These are phyloP conservation scores for Anas bernieri DNA, from an alignment of 2,797 vertebrate genomes.

Conservation along the genomic window DNA sequence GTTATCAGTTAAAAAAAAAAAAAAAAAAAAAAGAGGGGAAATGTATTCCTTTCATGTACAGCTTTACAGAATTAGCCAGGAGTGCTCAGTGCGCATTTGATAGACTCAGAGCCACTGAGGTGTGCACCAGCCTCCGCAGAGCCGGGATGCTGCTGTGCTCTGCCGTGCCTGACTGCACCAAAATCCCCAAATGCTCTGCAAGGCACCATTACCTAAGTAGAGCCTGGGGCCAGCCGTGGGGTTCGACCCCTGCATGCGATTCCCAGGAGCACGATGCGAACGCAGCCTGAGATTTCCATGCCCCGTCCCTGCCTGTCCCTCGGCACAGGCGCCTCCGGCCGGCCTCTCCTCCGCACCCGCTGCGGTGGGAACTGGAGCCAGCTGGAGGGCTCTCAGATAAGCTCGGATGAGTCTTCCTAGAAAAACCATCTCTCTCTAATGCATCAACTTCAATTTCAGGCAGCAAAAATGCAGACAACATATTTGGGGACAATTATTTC, in stretches of 20 bases:
- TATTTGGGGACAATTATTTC: conserved; percentile 55
- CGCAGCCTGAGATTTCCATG: fast-evolving
- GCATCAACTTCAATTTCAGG: neutral
- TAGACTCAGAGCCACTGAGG: neutral
- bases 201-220: fast-evolving
- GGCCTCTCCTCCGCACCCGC: conserved; percentile 52
- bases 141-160: neutral
- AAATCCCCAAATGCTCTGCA: neutral
- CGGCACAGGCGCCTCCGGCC: neutral
- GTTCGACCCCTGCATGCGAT: fast-evolving
- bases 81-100: neutral
- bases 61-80: neutral
- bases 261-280: neutral
- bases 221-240: too few relatives aligned
- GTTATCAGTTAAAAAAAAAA: neutral
- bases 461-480: conserved; percentile 29
- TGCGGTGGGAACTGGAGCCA: conserved; percentile 25
- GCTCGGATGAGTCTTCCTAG: conserved; percentile 26
- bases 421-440: conserved; percentile 33
- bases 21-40: too few relatives aligned
- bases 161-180: neutral
- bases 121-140: neutral
- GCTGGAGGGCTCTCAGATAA: conserved; percentile 38
- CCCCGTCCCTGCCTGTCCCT: neutral
- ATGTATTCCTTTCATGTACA: fast-evolving